phyloP scores from a whole-genome alignment of 2,113 vertebrate genomes.

The Thryonomys swinderianus region DNA sequence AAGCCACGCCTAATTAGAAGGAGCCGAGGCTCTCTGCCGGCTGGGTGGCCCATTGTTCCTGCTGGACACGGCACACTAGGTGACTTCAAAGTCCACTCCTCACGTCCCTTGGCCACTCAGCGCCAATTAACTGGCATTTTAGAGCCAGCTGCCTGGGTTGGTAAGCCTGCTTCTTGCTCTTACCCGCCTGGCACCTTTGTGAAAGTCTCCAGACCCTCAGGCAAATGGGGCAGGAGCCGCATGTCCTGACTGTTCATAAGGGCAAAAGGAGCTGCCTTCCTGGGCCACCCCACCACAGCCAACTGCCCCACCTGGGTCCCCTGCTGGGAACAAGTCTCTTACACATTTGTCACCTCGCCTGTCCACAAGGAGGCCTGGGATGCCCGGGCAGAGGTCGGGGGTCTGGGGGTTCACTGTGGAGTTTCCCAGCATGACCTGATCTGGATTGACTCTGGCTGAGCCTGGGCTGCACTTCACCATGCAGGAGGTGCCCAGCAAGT shows the following conservation, averaged over 20 bases:
- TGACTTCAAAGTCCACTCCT: slow-evolving; percentile 61
- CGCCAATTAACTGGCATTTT: slow-evolving; percentile 47
- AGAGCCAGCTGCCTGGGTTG: background rate
- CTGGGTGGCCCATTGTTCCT: slow-evolving; percentile 70
- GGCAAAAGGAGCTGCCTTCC: background rate
- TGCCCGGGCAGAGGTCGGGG: background rate
- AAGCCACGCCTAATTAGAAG: slow-evolving; percentile 70
- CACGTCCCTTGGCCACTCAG: background rate
- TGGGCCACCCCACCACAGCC: background rate
- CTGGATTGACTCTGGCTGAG: background rate
- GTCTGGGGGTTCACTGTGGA: background rate
- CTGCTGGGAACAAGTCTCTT: background rate
- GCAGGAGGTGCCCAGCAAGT: background rate
- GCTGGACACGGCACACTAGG: background rate
- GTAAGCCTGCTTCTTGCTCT: accelerated
- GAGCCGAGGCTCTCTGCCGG: background rate
- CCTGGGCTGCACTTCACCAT: background rate
- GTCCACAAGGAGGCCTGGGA: background rate
- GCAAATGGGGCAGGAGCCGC: background rate
- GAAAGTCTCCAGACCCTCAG: background rate
- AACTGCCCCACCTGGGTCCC: background rate
- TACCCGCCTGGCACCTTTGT: accelerated
- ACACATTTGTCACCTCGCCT: background rate
- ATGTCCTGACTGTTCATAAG: background rate
- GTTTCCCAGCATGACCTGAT: background rate